These are phyloP conservation scores for Leguminivora glycinivorella DNA, from an alignment of 1,140 invertebrate species.

Conservation along the genomic window DNA sequence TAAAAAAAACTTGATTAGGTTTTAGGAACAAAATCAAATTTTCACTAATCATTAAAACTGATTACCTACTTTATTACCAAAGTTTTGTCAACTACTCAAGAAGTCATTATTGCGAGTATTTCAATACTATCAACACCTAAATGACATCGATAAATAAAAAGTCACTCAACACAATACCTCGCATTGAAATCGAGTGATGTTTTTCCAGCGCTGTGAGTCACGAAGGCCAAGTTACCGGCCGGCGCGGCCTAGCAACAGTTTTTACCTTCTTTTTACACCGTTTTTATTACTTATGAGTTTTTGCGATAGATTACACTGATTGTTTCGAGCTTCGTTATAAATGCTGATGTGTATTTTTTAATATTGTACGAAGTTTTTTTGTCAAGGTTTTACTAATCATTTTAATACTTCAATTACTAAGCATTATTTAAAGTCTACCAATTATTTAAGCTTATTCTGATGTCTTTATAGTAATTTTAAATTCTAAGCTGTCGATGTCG, in stretches of 20 bases:
- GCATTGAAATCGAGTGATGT: background rate
- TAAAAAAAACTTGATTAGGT: too few relatives aligned
- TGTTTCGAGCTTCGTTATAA: constrained; percentile 2
- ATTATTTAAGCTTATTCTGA: too few relatives aligned
- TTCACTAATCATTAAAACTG: too few relatives aligned
- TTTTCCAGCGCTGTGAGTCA: constrained; percentile 5
- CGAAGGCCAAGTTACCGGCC: constrained; percentile 67
- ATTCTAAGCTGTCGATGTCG: too few relatives aligned
- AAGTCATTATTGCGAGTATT: too few relatives aligned
- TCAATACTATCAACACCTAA: background rate
- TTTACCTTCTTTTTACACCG: constrained; percentile 53
- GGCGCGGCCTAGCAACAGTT: constrained; percentile 59
- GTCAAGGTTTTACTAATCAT: background rate
- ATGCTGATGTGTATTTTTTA: background rate
- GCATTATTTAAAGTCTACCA: too few relatives aligned
- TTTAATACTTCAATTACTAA: background rate
- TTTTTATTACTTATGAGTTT: constrained; percentile 42
- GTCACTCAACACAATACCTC: background rate
- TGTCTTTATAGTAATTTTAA: too few relatives aligned
- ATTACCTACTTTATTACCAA: too few relatives aligned
- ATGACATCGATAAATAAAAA: background rate
- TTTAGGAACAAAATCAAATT: too few relatives aligned
- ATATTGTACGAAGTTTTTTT: background rate
- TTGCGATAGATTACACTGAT: constrained; percentile 37
- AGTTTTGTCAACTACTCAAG: too few relatives aligned